Percentiles rank a stretch among this genome's conserved stretches.
phyloP scores from a whole-genome alignment of 2,113 vertebrate genomes.

The Nerophis lumbriciformis region DNA sequence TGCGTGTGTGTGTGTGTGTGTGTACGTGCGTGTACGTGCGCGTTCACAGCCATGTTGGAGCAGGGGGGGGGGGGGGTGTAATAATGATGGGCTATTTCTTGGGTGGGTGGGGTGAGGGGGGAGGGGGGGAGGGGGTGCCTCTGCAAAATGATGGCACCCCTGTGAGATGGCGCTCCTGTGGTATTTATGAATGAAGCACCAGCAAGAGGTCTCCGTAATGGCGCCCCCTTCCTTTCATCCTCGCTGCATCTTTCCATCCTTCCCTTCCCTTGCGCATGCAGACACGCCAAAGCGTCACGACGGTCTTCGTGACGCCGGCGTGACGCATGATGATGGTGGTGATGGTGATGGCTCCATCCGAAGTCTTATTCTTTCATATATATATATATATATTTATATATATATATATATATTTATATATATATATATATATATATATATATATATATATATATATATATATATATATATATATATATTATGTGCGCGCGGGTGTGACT shows the following conservation, averaged over 20 bases:
- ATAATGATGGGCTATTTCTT: conserved; percentile 29
- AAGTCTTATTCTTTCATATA: conserved; percentile 3
- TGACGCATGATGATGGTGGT: conserved; percentile 52
- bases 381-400: too few species aligned
- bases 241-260: too few species aligned
- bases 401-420: too few species aligned
- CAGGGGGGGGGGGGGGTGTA: conserved; percentile 32
- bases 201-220: conserved; percentile 55
- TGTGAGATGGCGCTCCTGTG: conserved; percentile 66
- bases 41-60: conserved; percentile 2
- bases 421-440: too few species aligned
- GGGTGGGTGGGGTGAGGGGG: background rate
- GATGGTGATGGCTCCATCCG: conserved; percentile 41
- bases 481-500: conserved; percentile 36
- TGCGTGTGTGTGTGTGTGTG: too few species aligned
- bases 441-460: too few species aligned
- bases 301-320: conserved; percentile 43
- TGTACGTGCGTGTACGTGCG: background rate
- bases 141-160: conserved; percentile 58
- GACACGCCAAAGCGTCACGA: too few species aligned
- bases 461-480: too few species aligned
- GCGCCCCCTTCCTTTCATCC: conserved; percentile 45
- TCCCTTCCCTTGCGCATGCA: conserved; percentile 23
- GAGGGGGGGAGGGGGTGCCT: conserved; percentile 6
- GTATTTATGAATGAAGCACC: conserved; percentile 73